Conservation (phyloP, 2,888 invertebrate genomes). For the Listrodromus nycthemerus region DNA sequence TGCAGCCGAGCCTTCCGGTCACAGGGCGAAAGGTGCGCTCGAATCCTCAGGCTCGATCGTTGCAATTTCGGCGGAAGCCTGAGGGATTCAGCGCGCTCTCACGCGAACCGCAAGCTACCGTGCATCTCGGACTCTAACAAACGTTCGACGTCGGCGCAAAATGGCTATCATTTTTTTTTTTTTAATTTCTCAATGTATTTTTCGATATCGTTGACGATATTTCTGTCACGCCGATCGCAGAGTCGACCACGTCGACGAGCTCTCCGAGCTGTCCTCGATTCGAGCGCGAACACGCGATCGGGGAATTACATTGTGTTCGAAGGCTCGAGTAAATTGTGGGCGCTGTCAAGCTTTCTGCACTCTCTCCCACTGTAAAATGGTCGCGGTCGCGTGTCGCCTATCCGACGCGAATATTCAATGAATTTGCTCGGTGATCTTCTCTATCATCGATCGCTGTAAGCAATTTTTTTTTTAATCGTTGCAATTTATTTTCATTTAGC, state of each 20-base stretch:
- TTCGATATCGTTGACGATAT: conserved; percentile 37
- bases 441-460: conserved; percentile 14
- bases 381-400: conserved; percentile 60
- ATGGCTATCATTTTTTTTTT: not conserved
- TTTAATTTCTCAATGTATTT: not conserved
- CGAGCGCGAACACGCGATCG: conserved; percentile 62
- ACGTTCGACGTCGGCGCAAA: not conserved
- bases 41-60: conserved; percentile 8
- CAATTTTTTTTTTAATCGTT: conserved; percentile 9
- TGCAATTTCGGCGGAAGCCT: conserved; percentile 29
- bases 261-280: conserved; percentile 50
- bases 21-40: conserved; percentile 12
- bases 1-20: conserved; percentile 58
- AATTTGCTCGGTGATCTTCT: conserved; percentile 36
- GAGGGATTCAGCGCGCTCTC: not conserved
- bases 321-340: conserved; percentile 57
- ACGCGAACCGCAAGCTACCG: conserved; percentile 17
- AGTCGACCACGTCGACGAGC: conserved; percentile 32
- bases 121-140: conserved; percentile 6
- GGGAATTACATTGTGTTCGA: conserved; percentile 55
- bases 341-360: conserved; percentile 39
- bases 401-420: conserved; percentile 57
- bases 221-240: conserved; percentile 19
- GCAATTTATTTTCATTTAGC: not conserved
- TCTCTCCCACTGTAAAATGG: conserved; percentile 29